Base-by-base conservation (phyloP, 1,140 invertebrate species). In the Araneus ventricosus region DNA sequence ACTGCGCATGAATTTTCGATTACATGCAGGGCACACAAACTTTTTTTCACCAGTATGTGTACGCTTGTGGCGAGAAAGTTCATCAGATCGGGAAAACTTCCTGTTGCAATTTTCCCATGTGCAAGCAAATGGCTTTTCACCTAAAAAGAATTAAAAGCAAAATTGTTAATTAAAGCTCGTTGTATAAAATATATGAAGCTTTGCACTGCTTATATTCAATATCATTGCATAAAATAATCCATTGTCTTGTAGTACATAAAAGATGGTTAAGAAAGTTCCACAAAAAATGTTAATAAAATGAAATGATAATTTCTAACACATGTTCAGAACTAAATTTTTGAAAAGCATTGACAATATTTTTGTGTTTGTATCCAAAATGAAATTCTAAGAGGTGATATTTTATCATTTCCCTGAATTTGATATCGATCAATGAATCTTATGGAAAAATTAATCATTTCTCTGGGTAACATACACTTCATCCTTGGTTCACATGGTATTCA, bases 1-100 rank as follows among this genome's bases (percentile, higher is more conserved):
- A 93, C 97, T 99, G 63, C 99, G 97, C 98, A 99, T 99, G 96
- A 99, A 99, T 90, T 98, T 96, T 94, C 98, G 97, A 91, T 97
- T 97, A 95, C 99, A 99, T 41, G 98, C 97, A 6, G 96, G 95
- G 95, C 99, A 99, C 0, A 96, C 97, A 95, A 99, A 99, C 95
- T 98, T 98, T 95, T 99, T 99, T 95, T 99, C 99, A 3, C 99
- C 99, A 34, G 98, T 98, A 95, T 99, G 98, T 0, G 98, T 99
- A 14, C 98, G 96, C 94, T 98, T 98, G 95, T 99, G 99, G 0
- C 99, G 96, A 1, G 98, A 99, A 0, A 99, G 96, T 96, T 99
- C 99, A 95, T 99, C 99, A 41, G 98, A 99, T 63, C 99, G 96
- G 0, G 98, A 98, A 95, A 99, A 99, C 17, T 97, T 96, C 61